Evolutionary conservation across 2,113 vertebrate genomes (phyloP), one percentile per base, ranked within the genome.

Genomic region (Pterocles orientalis): DNA sequence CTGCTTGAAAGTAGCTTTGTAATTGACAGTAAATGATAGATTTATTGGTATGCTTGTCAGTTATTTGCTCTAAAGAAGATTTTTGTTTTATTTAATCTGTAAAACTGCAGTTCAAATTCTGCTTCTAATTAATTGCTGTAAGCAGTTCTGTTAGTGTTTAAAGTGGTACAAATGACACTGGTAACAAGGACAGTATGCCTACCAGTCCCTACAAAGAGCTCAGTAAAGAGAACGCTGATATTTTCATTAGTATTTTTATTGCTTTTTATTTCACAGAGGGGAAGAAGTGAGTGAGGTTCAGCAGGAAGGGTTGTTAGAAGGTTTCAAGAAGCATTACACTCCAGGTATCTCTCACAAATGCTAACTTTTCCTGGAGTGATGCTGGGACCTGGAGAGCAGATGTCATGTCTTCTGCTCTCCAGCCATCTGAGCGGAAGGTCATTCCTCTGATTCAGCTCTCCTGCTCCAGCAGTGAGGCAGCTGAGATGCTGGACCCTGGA

Each of bases 71-170:
- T 57, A 54, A 72, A 69, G 20, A 73, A 43, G 9, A 53, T 86
- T 61, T 93, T 75, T 29, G 45, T 71, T 91, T 82, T 64, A 65
- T 89, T 72, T 81, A 24, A 39, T 80, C 29, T 73, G 13, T 78
- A 51, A 66, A 78, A 29, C 21, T 31, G 3, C 15, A 1, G 3
- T 53, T 86, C 23, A 58, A 78, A 86, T 82, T 81, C n/a, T 77
- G 10, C 29, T 82, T 80, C 21, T 47, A 53, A 82, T 66, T 86
- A 3, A 26, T 60, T 78, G 20, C 9, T 43, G 2, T 58, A 70
- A 48, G 0, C 3, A 41, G 21, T 80, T 82, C 18, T 76, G 20
- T 53, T 73, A 34, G 11, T 10, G 3, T 56, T 77, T 68, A 36
- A 82, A 83, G 39, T 31, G 8, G 4, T 39, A 29, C 4, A 68